Percentiles rank a stretch among this genome's conserved stretches.
Conservation (phyloP, 2,797 vertebrate genomes). For the Pterois miles region DNA sequence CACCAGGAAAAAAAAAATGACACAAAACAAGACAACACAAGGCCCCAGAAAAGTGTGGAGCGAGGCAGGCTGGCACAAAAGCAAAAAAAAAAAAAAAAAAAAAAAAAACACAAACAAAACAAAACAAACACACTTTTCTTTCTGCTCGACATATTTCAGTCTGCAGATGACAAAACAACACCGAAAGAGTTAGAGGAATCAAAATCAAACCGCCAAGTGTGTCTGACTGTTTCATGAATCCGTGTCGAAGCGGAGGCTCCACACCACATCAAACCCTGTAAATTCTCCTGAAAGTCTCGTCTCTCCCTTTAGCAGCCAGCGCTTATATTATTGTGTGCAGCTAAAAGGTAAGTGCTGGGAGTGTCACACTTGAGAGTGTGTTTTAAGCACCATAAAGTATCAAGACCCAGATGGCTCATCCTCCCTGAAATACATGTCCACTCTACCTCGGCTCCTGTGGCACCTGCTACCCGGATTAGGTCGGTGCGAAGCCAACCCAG, state of each 20-base stretch:
- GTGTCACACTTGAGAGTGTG: slow-evolving; percentile 75
- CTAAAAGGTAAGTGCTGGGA: slow-evolving; percentile 76
- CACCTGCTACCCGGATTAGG: slow-evolving; percentile 82
- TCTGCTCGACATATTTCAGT: slow-evolving; percentile 69
- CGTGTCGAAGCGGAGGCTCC: slow-evolving; percentile 58
- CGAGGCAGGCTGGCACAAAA: slow-evolving; percentile 47
- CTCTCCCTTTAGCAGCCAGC: slow-evolving; percentile 58
- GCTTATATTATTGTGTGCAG: slow-evolving; percentile 69
- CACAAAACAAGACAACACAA: slow-evolving; percentile 53
- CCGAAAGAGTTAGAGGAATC: slow-evolving; percentile 62
- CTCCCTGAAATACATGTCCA: slow-evolving; percentile 73
- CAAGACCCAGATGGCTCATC: slow-evolving; percentile 84
- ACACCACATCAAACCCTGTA: slow-evolving; percentile 69
- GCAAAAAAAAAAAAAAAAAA: slow-evolving; percentile 39
- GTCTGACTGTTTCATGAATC: slow-evolving; percentile 68
- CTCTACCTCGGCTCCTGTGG: slow-evolving; percentile 52
- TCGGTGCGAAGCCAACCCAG: slow-evolving; percentile 50
- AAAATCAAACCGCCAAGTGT: slow-evolving; percentile 69
- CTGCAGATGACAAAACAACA: slow-evolving; percentile 68
- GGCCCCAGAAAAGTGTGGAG: slow-evolving; percentile 56
- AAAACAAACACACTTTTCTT: slow-evolving; percentile 67
- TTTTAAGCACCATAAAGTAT: slow-evolving; percentile 77
- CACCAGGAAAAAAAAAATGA: slow-evolving; percentile 18
- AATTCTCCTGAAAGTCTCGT: slow-evolving; percentile 71
- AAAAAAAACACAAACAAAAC: slow-evolving; percentile 46